Evolutionary conservation across 2,113 vertebrate species (phyloP).

Genomic region (Sinosuthora webbiana): DNA sequence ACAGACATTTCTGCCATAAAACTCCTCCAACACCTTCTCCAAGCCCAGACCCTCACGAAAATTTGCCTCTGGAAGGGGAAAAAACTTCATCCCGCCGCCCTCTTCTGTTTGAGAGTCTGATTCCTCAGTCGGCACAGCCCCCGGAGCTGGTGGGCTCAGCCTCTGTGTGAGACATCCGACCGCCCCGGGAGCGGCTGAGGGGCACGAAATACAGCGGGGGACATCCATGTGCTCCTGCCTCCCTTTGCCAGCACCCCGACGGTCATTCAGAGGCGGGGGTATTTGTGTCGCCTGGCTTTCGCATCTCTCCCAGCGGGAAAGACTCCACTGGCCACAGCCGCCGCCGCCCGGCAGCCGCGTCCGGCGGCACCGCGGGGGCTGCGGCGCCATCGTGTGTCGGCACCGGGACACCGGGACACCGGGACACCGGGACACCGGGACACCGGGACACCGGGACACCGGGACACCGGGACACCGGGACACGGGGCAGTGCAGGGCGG

Average conservation of each 20-base stretch:
- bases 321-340: rapidly evolving
- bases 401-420: rapidly evolving
- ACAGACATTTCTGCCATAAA: not conserved
- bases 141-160: rapidly evolving
- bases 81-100: rapidly evolving
- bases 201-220: rapidly evolving
- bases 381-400: constrained; percentile 39
- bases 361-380: not conserved
- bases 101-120: not conserved
- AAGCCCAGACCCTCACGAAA: rapidly evolving
- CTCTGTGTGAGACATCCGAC: not conserved
- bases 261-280: rapidly evolving
- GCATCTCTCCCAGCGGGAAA: rapidly evolving
- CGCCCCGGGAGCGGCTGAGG: not conserved
- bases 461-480: not conserved
- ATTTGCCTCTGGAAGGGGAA: rapidly evolving
- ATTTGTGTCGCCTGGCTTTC: rapidly evolving
- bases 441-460: not conserved
- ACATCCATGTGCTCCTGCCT: rapidly evolving
- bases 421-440: too few relatives aligned
- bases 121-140: rapidly evolving
- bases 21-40: not conserved
- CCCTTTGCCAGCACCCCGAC: not conserved
- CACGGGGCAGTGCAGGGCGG: not conserved
- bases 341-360: not conserved